Base-by-base conservation (phyloP, 35 echinoderm and acorn worm species). In the Lytechinus pictus region DNA sequence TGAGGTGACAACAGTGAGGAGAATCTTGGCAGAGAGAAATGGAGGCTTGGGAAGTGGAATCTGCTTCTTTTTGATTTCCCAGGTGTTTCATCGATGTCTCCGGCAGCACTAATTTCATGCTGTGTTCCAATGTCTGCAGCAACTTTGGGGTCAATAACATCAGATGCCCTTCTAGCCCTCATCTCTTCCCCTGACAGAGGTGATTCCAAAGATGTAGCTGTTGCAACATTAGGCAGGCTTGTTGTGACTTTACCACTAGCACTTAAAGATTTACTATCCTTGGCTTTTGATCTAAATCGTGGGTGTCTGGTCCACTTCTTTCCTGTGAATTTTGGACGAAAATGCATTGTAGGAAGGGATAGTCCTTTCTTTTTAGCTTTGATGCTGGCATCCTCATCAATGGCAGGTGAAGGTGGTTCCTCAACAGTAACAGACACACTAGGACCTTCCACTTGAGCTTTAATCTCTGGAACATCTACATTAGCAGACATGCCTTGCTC, bases 261-360 rank as follows among this genome's bases (percentile, higher is more conserved):
- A 93, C 92, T 57, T 16, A 93, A 54, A 55, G 92, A 57, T 57
- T 93, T 93, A 54, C 54, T 54, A 24, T 27, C 52, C 54, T 93
- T 57, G 55, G 92, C n/a, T 27, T 93, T 93, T 54, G 92, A 93
- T 57, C 53, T 55, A 57, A 55, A 93, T 9, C 54, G 52, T 6
- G 87, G 87, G 52, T 61, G 86, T 72, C 66, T 55, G 87, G 16
- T 57, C 88, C 54, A 92, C 66, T 96, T 96, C 95, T 92, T 96
- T 27, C 87, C 95, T 19, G 54, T 91, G 14, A 96, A 92, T 91
- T 91, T 96, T 57, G 89, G 95, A 16, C 89, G 61, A 27, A 96
- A 66, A 71, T 92, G 95, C 95, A 96, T 96, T 61, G 27, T 71
- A n/a, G 95, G 95, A 21, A 96, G 95, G 55, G 95, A 92, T 13